phyloP scores from a whole-genome alignment of 2,797 vertebrate species.

The Vipera latastei region DNA sequence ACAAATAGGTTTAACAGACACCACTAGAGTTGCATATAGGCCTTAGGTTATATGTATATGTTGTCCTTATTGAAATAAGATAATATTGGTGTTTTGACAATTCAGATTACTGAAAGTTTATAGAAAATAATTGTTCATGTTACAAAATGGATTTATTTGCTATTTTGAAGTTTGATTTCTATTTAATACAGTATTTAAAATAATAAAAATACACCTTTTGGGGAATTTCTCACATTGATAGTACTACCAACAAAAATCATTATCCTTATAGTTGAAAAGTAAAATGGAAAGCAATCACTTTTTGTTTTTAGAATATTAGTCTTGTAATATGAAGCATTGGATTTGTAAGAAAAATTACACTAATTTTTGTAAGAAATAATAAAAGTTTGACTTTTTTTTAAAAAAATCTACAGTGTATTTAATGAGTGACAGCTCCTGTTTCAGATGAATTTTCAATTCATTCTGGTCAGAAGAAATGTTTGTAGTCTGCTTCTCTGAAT shows the following conservation, averaged over 20 bases:
- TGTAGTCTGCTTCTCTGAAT: neutral
- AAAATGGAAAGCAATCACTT: constrained; percentile 10
- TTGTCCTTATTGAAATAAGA: neutral
- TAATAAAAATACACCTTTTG: constrained; percentile 12
- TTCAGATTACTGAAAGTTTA: neutral
- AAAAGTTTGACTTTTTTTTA: constrained; percentile 34
- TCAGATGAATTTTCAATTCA: neutral
- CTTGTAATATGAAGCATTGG: constrained; percentile 49
- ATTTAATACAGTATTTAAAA: neutral
- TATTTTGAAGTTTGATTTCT: constrained; percentile 22
- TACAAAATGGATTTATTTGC: constrained; percentile 33
- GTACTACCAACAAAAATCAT: constrained; percentile 27
- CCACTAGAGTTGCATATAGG: neutral
- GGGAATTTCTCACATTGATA: constrained; percentile 19
- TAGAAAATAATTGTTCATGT: neutral
- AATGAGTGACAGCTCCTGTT: neutral
- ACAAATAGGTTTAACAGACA: neutral
- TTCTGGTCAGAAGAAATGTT: neutral
- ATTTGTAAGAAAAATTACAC: constrained; percentile 33
- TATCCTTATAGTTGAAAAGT: constrained; percentile 15
- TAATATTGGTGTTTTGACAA: neutral
- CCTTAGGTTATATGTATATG: neutral
- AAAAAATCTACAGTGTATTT: constrained; percentile 31
- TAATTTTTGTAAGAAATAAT: constrained; percentile 48
- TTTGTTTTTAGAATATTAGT: constrained; percentile 46